Conservation (phyloP, 2,888 invertebrate species). For the Cryptus armator region DNA sequence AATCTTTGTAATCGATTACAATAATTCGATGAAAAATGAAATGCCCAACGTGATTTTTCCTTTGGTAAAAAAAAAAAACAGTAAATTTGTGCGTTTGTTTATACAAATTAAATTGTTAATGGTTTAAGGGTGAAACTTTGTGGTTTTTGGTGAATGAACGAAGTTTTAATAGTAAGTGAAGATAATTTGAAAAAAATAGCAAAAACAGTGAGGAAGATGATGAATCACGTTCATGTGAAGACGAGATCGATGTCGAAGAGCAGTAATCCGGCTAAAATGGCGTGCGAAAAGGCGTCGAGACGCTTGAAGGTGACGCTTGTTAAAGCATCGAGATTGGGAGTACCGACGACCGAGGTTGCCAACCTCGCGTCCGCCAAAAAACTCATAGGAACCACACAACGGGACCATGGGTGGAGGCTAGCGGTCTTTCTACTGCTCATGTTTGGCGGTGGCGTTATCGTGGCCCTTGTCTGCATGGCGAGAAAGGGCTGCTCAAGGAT, state of each 20-base stretch:
- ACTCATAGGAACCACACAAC: conserved; percentile 77
- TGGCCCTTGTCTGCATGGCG: conserved; percentile 82
- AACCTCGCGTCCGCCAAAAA: conserved; percentile 80
- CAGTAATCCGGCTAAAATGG: conserved; percentile 81
- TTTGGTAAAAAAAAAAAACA: conserved; percentile 16
- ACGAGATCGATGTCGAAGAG: conserved; percentile 77
- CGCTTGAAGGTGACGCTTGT: conserved; percentile 80
- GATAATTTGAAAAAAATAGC: not conserved
- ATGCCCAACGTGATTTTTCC: conserved; percentile 6
- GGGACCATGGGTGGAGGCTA: conserved; percentile 83
- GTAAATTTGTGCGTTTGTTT: not conserved
- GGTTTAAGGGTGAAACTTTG: not conserved
- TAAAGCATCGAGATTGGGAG: conserved; percentile 82
- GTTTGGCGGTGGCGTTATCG: conserved; percentile 82
- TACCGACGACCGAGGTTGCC: conserved; percentile 80
- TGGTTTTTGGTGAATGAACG: not conserved
- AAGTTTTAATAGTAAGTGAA: not conserved
- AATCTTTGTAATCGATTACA: conserved; percentile 7
- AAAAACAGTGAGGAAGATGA: conserved; percentile 51
- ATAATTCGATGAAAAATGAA: conserved; percentile 3
- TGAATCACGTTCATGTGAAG: conserved; percentile 81
- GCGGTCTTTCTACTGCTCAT: conserved; percentile 82
- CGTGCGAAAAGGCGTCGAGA: conserved; percentile 82
- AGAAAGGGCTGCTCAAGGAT: conserved; percentile 82
- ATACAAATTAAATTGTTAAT: conserved; percentile 1